Percentiles rank a stretch among this genome's conserved stretches.
phyloP scores from a whole-genome alignment of 1,140 invertebrate genomes.

The Antheraea mylitta region DNA sequence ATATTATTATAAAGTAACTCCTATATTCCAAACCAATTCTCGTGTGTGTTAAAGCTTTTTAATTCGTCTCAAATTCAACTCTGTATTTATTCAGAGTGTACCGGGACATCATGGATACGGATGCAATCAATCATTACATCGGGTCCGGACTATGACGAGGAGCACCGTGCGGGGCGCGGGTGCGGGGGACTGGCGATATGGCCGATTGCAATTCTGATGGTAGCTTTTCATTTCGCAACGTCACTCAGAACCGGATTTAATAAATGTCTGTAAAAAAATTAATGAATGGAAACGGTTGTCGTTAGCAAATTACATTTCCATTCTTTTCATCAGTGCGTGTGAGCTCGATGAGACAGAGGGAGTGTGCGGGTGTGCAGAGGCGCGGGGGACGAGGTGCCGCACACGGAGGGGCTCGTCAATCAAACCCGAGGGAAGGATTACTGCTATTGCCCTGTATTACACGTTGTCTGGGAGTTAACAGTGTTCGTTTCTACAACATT shows the following conservation, averaged over 20 bases:
- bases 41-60: no score
- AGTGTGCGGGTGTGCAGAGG: neutral
- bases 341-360: neutral
- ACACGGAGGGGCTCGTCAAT: conserved; percentile 15
- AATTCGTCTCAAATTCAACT: no score
- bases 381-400: neutral
- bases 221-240: neutral
- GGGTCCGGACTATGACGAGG: no score
- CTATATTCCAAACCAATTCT: no score
- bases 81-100: no score
- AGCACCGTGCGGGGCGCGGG: no score
- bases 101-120: no score
- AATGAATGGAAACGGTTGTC: conserved; percentile 27
- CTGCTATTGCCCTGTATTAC: conserved; percentile 6
- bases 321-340: conserved; percentile 12
- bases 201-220: neutral
- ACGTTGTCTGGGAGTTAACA: conserved; percentile 4
- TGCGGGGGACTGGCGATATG: neutral
- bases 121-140: no score
- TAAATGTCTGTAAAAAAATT: conserved; percentile 21
- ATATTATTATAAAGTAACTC: no score
- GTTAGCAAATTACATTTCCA: conserved; percentile 25
- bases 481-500: neutral
- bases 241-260: conserved; percentile 19
- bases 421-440: conserved; percentile 13